Conservation (phyloP, 2,888 invertebrate species). For the Hymenopus coronatus region DNA sequence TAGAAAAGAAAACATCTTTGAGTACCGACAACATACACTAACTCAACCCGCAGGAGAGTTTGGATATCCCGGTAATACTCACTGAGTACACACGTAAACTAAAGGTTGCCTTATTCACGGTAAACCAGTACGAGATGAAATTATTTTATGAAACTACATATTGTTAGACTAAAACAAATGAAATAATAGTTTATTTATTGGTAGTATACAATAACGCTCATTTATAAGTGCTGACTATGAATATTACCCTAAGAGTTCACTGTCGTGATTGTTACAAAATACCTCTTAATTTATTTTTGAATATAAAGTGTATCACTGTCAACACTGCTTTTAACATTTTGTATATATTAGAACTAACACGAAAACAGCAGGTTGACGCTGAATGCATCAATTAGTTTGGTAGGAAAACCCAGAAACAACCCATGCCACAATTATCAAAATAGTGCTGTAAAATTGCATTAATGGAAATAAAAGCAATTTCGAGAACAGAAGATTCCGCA, state of each 20-base stretch:
- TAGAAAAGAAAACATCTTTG: no score
- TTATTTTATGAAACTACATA: no score
- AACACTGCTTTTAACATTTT: neutral
- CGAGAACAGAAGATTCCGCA: neutral
- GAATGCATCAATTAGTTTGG: neutral
- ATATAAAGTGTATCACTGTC: neutral
- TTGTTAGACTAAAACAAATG: no score
- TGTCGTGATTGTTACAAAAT: neutral
- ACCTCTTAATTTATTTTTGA: neutral
- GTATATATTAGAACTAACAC: neutral
- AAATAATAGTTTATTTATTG: no score
- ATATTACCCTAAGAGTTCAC: neutral
- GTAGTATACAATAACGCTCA: no score
- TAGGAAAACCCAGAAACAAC: neutral
- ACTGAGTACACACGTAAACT: no score
- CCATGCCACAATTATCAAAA: neutral
- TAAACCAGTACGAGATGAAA: no score
- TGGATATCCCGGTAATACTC: no score
- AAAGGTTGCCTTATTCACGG: no score
- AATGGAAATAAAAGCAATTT: neutral
- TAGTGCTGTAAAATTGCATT: neutral
- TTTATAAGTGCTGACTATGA: no score
- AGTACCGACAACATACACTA: no score
- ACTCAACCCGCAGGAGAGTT: no score
- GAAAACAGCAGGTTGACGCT: neutral